A percentile compares a stretch with the other conserved stretches of the same genome.
phyloP scores from a whole-genome alignment of 2,888 invertebrate genomes.

The Synergus itoensis region DNA sequence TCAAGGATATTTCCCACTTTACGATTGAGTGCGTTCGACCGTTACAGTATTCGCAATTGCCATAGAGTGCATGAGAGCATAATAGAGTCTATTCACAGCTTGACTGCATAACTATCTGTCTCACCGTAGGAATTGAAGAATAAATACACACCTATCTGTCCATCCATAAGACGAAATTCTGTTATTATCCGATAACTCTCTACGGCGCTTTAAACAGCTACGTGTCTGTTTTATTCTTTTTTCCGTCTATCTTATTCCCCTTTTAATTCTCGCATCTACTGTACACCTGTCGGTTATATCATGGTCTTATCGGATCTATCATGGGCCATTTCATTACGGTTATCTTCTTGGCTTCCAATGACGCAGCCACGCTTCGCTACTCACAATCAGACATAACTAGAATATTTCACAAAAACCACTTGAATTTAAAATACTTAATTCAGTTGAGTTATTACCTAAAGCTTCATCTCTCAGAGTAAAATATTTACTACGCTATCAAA shows the following conservation, averaged over 20 bases:
- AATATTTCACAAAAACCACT: too few relatives aligned
- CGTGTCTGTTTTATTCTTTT: not conserved
- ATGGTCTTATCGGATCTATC: not conserved
- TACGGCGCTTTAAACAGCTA: not conserved
- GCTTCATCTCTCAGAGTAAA: slow-evolving; percentile 11
- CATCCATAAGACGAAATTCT: not conserved
- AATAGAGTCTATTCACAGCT: not conserved
- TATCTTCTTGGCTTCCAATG: not conserved
- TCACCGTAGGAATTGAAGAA: not conserved
- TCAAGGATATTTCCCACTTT: not conserved
- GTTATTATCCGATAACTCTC: not conserved
- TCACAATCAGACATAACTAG: not conserved
- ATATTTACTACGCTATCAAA: slow-evolving; percentile 33
- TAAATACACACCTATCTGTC: not conserved
- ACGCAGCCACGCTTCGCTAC: not conserved
- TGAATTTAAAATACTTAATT: not conserved
- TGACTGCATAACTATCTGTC: not conserved
- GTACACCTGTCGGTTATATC: not conserved
- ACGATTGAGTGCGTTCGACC: not conserved
- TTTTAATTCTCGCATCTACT: not conserved
- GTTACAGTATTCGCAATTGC: not conserved
- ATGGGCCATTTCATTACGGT: not conserved
- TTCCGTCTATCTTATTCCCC: not conserved
- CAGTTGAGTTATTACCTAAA: not conserved
- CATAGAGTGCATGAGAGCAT: not conserved